phyloP scores from a whole-genome alignment of 2,888 invertebrate species.

The Xanthorhoe spadicearia region DNA sequence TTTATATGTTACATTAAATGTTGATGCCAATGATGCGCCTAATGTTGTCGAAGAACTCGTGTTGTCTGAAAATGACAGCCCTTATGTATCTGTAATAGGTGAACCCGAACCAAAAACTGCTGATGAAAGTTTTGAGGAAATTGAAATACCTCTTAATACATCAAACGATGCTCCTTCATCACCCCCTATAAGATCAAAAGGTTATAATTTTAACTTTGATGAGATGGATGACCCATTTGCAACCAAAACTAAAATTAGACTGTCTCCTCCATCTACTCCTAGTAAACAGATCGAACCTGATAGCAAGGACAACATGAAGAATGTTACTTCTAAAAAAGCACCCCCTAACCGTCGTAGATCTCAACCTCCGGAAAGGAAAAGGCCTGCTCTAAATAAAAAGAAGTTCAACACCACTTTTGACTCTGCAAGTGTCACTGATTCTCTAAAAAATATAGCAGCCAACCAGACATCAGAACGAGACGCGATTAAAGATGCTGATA shows the following conservation, averaged over 20 bases:
- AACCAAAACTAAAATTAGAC: conserved; percentile 68
- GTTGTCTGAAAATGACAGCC: conserved; percentile 64
- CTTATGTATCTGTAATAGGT: conserved; percentile 61
- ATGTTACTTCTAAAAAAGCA: conserved; percentile 41
- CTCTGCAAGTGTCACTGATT: conserved; percentile 33
- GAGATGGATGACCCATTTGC: conserved; percentile 74
- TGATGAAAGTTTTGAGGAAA: conserved; percentile 43
- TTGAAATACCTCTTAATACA: conserved; percentile 45
- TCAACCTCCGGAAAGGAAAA: conserved; percentile 57
- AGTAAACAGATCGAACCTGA: conserved; percentile 37
- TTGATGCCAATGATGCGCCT: conserved; percentile 20
- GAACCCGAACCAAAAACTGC: conserved; percentile 38
- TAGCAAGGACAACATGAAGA: conserved; percentile 37
- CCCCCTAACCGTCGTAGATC: conserved; percentile 59
- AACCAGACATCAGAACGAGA: conserved; percentile 13
- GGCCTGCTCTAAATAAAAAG: conserved; percentile 48
- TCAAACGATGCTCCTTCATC: conserved; percentile 55
- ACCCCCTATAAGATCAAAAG: conserved; percentile 67
- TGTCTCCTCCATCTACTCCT: conserved; percentile 60
- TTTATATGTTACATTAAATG: conserved; percentile 8
- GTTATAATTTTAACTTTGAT: conserved; percentile 75
- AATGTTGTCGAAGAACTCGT: conserved; percentile 58
- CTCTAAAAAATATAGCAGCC: conserved; percentile 5
- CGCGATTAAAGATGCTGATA: conserved; percentile 1
- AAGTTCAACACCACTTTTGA: conserved; percentile 57